Conservation (phyloP, 2,888 invertebrate genomes). For the Capitulum mitella region DNA sequence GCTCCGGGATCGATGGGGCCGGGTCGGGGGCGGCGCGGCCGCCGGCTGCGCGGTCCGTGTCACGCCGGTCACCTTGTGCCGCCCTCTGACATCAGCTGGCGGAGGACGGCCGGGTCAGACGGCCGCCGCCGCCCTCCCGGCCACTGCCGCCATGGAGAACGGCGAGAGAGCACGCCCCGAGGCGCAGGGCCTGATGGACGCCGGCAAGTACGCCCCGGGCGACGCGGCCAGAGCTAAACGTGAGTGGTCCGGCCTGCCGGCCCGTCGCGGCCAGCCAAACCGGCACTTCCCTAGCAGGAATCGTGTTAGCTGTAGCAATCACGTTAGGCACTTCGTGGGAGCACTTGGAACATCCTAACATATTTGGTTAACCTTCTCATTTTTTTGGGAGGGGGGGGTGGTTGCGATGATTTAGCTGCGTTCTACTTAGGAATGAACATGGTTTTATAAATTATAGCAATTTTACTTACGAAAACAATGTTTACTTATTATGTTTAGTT, state of each 20-base stretch:
- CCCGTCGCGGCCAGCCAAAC: no score
- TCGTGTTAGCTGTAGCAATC: not conserved
- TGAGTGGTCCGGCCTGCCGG: not conserved
- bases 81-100: not conserved
- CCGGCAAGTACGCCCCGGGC: not conserved
- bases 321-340: no score
- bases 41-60: no score
- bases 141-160: not conserved
- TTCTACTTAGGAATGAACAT: no score
- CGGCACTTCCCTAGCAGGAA: no score
- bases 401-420: no score
- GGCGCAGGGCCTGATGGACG: not conserved
- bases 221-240: not conserved
- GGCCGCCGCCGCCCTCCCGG: not conserved
- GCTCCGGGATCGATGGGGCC: not conserved
- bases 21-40: not conserved
- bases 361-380: no score
- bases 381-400: no score
- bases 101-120: not conserved
- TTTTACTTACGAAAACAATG: no score
- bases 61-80: not conserved
- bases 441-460: no score
- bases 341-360: no score
- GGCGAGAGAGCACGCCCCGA: not conserved
- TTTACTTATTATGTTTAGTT: no score